A percentile compares a stretch with the other conserved stretches of the same genome.
Evolutionary conservation across 2,797 vertebrate genomes (phyloP).

Genomic region (Characodon lateralis): DNA sequence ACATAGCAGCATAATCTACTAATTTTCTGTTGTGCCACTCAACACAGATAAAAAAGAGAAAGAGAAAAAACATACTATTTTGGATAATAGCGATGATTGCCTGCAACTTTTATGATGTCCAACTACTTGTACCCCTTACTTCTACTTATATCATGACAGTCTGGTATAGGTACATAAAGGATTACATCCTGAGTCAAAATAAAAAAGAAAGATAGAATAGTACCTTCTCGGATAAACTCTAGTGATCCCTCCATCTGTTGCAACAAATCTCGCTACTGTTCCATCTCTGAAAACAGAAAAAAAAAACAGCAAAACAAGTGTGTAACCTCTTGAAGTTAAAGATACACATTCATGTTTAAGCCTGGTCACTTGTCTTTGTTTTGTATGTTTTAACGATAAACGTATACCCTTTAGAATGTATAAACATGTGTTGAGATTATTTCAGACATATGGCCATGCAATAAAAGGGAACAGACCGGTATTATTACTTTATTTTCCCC

Average conservation of each 20-base stretch:
- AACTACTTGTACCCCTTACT: neutral
- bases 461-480: slow-evolving; percentile 56
- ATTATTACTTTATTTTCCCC: slow-evolving; percentile 54
- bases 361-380: slow-evolving; percentile 41
- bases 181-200: neutral
- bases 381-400: slow-evolving; percentile 55
- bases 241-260: slow-evolving; percentile 97
- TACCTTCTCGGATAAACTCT: slow-evolving; percentile 96
- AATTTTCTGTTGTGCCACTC: neutral
- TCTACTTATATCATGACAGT: neutral
- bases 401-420: slow-evolving; percentile 44
- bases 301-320: slow-evolving; percentile 29
- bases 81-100: neutral
- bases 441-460: slow-evolving; percentile 50
- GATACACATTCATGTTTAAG: slow-evolving; percentile 24
- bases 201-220: slow-evolving; percentile 25
- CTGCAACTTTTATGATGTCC: neutral
- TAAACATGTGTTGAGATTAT: slow-evolving; percentile 39
- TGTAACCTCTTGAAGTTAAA: slow-evolving; percentile 32
- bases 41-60: neutral
- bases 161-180: neutral
- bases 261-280: slow-evolving; percentile 91
- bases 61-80: neutral
- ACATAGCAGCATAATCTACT: neutral
- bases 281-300: slow-evolving; percentile 83